Conservation (phyloP, 2,113 vertebrate species). For the Gallinago undulata region DNA sequence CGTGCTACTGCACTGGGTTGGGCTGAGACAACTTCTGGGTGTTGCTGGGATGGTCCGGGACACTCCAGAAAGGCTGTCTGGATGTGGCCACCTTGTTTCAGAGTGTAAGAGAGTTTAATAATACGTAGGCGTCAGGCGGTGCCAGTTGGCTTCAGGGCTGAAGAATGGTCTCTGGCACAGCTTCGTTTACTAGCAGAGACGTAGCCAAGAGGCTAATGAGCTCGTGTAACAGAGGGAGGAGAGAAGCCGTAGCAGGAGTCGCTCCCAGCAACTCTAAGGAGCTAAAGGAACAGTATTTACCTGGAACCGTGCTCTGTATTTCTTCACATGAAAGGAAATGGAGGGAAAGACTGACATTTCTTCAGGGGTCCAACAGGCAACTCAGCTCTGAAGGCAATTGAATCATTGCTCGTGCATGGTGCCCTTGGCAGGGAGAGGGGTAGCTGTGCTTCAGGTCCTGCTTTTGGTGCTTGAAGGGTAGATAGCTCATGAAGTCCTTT, state of each 20-base stretch:
- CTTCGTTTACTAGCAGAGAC: constrained; percentile 9
- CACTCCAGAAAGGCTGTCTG: neutral
- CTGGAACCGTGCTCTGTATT: neutral
- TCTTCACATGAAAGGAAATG: neutral
- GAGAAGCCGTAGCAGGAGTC: neutral
- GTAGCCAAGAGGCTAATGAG: constrained; percentile 31
- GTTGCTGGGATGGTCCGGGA: neutral
- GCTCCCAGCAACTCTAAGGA: neutral
- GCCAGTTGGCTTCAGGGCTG: constrained; percentile 47
- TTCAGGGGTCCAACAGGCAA: neutral
- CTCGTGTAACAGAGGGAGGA: neutral
- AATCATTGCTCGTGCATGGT: neutral
- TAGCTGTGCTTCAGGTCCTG: neutral
- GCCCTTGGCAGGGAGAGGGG: fast-evolving
- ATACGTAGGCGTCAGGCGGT: neutral
- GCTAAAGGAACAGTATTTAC: neutral
- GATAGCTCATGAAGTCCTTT: neutral
- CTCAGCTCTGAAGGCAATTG: neutral
- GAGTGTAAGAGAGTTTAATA: neutral
- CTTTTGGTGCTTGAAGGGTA: neutral
- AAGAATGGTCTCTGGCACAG: constrained; percentile 26
- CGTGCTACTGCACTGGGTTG: neutral
- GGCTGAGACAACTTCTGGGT: neutral
- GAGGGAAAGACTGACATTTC: neutral
- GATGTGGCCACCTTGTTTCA: neutral